These are phyloP conservation scores for Vanacampus margaritifer DNA, from an alignment of 2,113 vertebrate species.

Conservation along the genomic window DNA sequence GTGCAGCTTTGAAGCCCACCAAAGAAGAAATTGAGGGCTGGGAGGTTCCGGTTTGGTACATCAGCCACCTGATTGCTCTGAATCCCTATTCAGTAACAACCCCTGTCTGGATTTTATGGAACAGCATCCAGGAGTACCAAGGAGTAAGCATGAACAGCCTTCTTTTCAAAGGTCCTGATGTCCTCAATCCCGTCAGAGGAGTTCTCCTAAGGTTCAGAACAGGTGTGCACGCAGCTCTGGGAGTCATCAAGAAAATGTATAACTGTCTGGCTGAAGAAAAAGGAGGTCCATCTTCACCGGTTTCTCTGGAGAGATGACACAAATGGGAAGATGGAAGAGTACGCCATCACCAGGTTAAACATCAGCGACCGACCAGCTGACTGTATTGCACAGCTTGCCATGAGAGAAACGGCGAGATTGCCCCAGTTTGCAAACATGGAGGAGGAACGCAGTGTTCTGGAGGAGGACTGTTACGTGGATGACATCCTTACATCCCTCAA, in stretches of 20 bases:
- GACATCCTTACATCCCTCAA: neutral
- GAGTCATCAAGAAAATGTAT: constrained; percentile 31
- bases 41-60: neutral
- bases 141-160: neutral
- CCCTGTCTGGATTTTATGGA: too few species aligned
- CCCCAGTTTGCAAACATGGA: neutral
- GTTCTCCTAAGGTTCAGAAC: constrained; percentile 14
- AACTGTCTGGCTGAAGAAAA: constrained; percentile 26
- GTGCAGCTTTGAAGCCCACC: neutral
- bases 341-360: neutral
- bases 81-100: too few species aligned
- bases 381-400: neutral
- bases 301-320: constrained; percentile 30
- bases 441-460: neutral
- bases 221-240: neutral
- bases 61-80: too few species aligned
- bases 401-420: neutral
- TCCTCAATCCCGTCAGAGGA: constrained; percentile 22
- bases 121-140: neutral
- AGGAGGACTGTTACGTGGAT: neutral
- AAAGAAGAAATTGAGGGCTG: neutral
- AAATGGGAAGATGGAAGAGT: constrained; percentile 9
- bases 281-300: constrained; percentile 19
- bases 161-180: constrained; percentile 10
- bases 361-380: neutral